These are phyloP conservation scores for Lordiphosa fenestrarum DNA, from an alignment of 2,888 invertebrate genomes.

Conservation along the genomic window DNA sequence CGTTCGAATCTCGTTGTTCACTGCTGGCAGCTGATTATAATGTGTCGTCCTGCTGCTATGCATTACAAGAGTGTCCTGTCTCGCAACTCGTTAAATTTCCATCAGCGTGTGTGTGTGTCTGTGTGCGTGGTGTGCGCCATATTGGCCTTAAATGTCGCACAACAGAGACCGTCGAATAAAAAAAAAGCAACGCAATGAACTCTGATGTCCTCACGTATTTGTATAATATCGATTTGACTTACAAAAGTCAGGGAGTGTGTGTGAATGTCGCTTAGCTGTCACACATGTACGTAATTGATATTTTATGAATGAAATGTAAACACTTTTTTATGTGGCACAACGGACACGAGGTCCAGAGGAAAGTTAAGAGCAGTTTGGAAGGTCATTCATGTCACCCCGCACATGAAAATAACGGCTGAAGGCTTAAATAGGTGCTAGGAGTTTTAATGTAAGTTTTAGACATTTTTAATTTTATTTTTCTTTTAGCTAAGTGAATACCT, in stretches of 20 bases:
- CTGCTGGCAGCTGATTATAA: slow-evolving; percentile 63
- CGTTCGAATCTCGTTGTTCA: slow-evolving; percentile 17
- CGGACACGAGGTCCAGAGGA: slow-evolving; percentile 2
- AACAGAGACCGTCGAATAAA: slow-evolving; percentile 35
- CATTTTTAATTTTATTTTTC: too few species aligned
- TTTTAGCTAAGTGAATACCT: too few species aligned
- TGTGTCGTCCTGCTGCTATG: slow-evolving; percentile 39
- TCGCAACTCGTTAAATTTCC: slow-evolving; percentile 72
- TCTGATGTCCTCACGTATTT: slow-evolving; percentile 74
- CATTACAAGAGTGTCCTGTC: slow-evolving; percentile 36
- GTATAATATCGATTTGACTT: slow-evolving; percentile 69
- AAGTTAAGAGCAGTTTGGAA: slow-evolving; percentile 5
- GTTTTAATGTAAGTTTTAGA: too few species aligned
- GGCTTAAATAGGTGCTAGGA: too few species aligned
- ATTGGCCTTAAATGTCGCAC: slow-evolving; percentile 64
- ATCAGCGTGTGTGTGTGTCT: slow-evolving; percentile 49
- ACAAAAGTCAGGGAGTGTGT: slow-evolving; percentile 41
- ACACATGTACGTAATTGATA: slow-evolving; percentile 74
- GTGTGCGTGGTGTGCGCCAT: slow-evolving; percentile 56
- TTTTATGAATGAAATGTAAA: slow-evolving; percentile 75
- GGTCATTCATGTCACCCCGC: not conserved
- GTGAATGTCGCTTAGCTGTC: slow-evolving; percentile 48
- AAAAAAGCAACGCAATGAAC: slow-evolving; percentile 54
- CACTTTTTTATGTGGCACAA: slow-evolving; percentile 56
- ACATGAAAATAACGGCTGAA: too few species aligned